Evolutionary conservation across 2,888 invertebrate genomes (phyloP), one percentile per base, ranked within the genome.

Genomic region (Microplitis manilae): DNA sequence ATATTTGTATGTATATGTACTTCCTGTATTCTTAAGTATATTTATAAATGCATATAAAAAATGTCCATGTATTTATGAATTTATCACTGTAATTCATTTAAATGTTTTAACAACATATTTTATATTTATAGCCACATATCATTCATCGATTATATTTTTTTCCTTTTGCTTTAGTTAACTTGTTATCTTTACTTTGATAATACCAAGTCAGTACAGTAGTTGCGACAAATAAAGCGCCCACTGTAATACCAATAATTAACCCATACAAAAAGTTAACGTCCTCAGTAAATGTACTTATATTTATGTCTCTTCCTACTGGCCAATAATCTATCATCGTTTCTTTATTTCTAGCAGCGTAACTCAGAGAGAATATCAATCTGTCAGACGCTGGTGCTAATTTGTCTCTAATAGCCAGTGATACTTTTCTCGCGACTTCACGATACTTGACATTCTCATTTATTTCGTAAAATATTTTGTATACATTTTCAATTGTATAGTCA

Each of bases 31-130:
- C 85, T 79, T 86, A 87, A 85, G 86, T 89, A 87, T 88, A 89
- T 90, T 90, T 90, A 89, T 89, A 88, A 87, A 86, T 87, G 88
- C 87, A 87, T 86, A 85, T 87, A 86, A 85, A 84, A 87, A 82
- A 64, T 77, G 77, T 77, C 77, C 73, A 73, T 77, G 73, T 70
- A 77, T 61, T 50, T 68, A 61, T 62, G 67, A 41, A 61, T 61
- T 76, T n/a, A 38, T 71, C 61, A 39, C 30, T 71, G n/a, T 62
- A 39, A 39, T 62, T 71, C 39, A 30, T 30, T 41, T 71, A 9
- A 38, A 59, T 71, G 13, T 59, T 15, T 40, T 1, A 40, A 15
- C 8, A 4, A 38, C 30, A 30, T 30, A 30, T 72, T 6, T 17
- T 40, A 13, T 15, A 15, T 69, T 61, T 50, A 50, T 50, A 50